Evolutionary conservation across 1,140 invertebrate species (phyloP), one percentile per base, ranked within the genome.

Genomic region (Drosophila tani): DNA sequence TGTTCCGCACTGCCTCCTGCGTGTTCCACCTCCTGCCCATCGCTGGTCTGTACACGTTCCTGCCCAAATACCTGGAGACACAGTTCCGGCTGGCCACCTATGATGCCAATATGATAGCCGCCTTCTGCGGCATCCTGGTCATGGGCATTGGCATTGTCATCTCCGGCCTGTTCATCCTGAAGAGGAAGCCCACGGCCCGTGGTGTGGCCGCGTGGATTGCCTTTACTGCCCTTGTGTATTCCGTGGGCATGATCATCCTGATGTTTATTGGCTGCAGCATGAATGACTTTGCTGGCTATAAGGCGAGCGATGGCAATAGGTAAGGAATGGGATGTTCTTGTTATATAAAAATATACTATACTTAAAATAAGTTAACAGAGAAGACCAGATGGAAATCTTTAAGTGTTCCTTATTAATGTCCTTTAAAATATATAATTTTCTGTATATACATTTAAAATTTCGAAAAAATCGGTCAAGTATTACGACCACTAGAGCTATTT

Each of bases 11-110:
- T 11, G 97, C 97, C 5, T 97, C 96, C 76, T 97, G 96, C 62
- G 97, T 98, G 17, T 94, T 99, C 9, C 97, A 98, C 90, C 95
- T 98, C 80, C 94, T 98, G 84, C 97, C 97, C 45, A 97, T 98
- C 77, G 97, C 97, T 63, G 98, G 97, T 5, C 94, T 98, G 9
- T 98, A 98, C 93, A 98, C 97, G 46, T 99, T 98, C 93, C 94
- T 98, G 81, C 98, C 98, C 53, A 99, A 99, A 93, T 99, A 98
- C 93, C 93, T 99, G 75, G 97, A 98, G 94, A 96, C 96, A 51
- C 97, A 98, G 94, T 99, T 98, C 93, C 94, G 97, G 69, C 93
- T 98, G 82, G 95, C 97, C 15, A 97, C 97, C 50, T 96, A 97
- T 92, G 95, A 97, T 85, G 97, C 98, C 41, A 98, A 97, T 91